These are phyloP conservation scores for Dromas ardeola DNA, from an alignment of 2,113 vertebrate genomes.

Conservation along the genomic window DNA sequence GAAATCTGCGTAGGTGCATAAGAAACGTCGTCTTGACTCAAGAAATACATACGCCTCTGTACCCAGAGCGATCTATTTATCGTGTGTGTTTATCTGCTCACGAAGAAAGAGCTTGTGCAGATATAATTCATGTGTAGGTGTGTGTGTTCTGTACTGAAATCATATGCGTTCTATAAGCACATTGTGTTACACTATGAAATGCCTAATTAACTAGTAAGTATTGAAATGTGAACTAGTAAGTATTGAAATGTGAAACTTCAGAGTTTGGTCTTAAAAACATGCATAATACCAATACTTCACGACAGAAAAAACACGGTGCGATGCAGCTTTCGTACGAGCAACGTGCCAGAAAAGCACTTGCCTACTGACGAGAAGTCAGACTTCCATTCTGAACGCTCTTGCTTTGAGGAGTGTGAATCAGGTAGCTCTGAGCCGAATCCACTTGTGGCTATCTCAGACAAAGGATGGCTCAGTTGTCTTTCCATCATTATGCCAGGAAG, in stretches of 20 bases:
- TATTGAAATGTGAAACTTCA: not conserved
- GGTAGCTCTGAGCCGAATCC: not conserved
- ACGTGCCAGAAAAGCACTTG: not conserved
- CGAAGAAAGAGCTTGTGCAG: not conserved
- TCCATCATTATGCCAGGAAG: not conserved
- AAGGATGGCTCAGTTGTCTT: not conserved
- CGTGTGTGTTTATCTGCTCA: not conserved
- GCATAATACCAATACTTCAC: not conserved
- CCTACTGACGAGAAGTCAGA: not conserved
- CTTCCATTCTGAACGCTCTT: not conserved
- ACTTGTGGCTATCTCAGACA: not conserved
- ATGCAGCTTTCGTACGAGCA: not conserved
- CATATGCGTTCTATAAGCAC: not conserved
- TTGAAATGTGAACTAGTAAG: not conserved
- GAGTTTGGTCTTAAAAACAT: not conserved
- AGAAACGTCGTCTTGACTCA: not conserved
- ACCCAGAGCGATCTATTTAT: not conserved
- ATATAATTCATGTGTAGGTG: not conserved
- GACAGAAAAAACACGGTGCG: not conserved
- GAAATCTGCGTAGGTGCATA: constrained; percentile 29
- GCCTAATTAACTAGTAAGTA: not conserved
- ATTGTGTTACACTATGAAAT: not conserved
- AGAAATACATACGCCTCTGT: not conserved
- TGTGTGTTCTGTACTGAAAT: not conserved
- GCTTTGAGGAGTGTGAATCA: not conserved